These are phyloP conservation scores for Pogonomyrmex californicus DNA, from an alignment of 1,140 invertebrate species.

Conservation along the genomic window DNA sequence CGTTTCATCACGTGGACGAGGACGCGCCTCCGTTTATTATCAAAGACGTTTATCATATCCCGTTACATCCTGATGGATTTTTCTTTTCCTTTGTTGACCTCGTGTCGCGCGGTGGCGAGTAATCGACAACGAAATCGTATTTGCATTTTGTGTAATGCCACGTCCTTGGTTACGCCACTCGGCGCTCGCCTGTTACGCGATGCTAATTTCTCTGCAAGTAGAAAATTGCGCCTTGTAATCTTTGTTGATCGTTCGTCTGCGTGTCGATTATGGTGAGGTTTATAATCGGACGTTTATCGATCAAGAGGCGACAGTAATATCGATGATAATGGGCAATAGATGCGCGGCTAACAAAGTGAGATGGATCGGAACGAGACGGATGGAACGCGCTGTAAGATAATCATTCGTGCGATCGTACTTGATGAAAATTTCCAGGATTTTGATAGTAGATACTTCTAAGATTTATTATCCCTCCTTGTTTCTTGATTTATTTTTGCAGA, in stretches of 20 bases:
- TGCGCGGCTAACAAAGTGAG: not conserved
- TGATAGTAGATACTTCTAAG: not conserved
- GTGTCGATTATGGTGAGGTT: not conserved
- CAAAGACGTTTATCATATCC: constrained; percentile 13
- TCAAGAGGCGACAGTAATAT: constrained; percentile 32
- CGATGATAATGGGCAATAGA: not conserved
- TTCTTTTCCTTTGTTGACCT: not conserved
- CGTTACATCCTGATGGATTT: constrained; percentile 57
- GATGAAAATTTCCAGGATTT: not conserved
- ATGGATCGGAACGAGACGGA: not conserved
- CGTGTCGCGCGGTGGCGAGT: not conserved
- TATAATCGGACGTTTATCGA: not conserved
- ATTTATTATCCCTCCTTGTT: no score
- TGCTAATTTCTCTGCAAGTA: constrained; percentile 39
- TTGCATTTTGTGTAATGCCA: constrained; percentile 56
- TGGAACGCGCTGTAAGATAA: constrained; percentile 1
- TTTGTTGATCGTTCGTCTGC: not conserved
- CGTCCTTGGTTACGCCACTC: constrained; percentile 36
- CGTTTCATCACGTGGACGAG: constrained; percentile 16
- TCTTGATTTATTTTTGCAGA: no score
- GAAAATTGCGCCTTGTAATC: constrained; percentile 30
- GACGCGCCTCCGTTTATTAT: constrained; percentile 1
- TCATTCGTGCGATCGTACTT: not conserved
- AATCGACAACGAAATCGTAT: constrained; percentile 52
- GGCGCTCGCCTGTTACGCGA: constrained; percentile 17